Evolutionary conservation across 2,113 vertebrate species (phyloP), one percentile per base, ranked within the genome.

Genomic region (Pica pica): DNA sequence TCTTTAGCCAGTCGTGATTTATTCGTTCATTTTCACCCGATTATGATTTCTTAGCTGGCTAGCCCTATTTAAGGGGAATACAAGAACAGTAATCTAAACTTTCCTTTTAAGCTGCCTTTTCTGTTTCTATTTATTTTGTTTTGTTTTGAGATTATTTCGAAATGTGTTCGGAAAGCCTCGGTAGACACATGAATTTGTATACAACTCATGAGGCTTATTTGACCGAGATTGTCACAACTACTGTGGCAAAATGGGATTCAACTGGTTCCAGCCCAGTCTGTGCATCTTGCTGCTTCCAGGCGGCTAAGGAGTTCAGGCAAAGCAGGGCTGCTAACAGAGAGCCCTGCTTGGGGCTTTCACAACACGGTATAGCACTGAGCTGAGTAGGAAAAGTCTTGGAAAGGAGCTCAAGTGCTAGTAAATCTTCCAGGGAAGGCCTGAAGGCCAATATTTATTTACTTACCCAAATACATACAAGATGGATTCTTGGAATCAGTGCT

Each of bases 21-120:
- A 91, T 95, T 93, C 3, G 6, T 90, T 90, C 78, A 35, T 93
- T 94, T 97, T 96, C 30, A 3, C 89, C 93, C 37, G 20, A 77
- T 91, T 93, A 92, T 90, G 87, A 92, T 94, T 97, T 97, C 93
- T 93, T 92, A 93, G 33, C 84, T 97, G 93, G 84, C 89, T 71
- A 87, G 82, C 41, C n/a, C 82, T 91, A 88, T 93, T 90, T 87
- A 91, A 89, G 87, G 71, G 91, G 80, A 94, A 89, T 94, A 85
- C 78, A 89, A 74, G 75, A 93, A 65, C 3, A 19, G 83, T 83
- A 87, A 93, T 56, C 9, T 67, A 39, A 79, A 89, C 73, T 94
- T 95, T 60, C 41, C 76, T 86, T 71, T 89, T 74, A 55, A 71
- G 28, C 39, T 39, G 65, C 39, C 60, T 96, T 86, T 71, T 88